Conservation (phyloP, 2,888 invertebrate species). For the Arenicola marina region DNA sequence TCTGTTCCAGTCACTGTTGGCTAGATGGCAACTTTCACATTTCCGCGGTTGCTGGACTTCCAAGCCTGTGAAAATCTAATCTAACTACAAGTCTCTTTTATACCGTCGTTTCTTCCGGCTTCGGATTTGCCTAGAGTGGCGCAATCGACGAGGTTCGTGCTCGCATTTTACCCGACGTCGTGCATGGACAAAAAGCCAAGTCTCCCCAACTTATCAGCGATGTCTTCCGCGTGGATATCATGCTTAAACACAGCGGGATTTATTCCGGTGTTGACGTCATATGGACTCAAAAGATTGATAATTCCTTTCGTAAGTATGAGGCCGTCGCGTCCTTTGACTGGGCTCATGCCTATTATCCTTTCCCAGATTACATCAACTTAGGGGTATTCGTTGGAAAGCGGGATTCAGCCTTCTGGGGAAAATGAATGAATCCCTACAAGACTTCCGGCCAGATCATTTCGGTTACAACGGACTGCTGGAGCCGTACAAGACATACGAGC, state of each 20-base stretch:
- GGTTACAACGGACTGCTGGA: constrained; percentile 31
- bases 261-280: constrained; percentile 54
- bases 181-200: constrained; percentile 20
- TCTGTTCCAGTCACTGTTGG: too few species aligned
- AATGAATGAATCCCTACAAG: constrained; percentile 30
- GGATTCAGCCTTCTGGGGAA: constrained; percentile 31
- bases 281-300: constrained; percentile 42
- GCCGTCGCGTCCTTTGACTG: constrained; percentile 49
- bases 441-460: constrained; percentile 21
- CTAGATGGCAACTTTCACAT: too few species aligned
- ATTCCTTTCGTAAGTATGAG: constrained; percentile 37
- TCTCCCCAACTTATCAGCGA: constrained; percentile 47
- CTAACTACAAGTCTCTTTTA: too few species aligned
- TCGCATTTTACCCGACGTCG: background rate
- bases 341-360: constrained; percentile 35
- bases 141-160: background rate
- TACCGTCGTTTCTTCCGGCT: too few species aligned
- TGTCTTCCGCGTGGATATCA: constrained; percentile 47
- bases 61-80: too few species aligned
- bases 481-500: constrained; percentile 33
- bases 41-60: too few species aligned
- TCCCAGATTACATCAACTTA: constrained; percentile 29
- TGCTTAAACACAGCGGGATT: constrained; percentile 53
- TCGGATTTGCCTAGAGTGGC: too few species aligned
- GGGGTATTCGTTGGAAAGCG: constrained; percentile 32